These are phyloP conservation scores for Umimayanthus chanpuru DNA, from an alignment of 92 coral and sea anemone genomes.

Conservation along the genomic window DNA sequence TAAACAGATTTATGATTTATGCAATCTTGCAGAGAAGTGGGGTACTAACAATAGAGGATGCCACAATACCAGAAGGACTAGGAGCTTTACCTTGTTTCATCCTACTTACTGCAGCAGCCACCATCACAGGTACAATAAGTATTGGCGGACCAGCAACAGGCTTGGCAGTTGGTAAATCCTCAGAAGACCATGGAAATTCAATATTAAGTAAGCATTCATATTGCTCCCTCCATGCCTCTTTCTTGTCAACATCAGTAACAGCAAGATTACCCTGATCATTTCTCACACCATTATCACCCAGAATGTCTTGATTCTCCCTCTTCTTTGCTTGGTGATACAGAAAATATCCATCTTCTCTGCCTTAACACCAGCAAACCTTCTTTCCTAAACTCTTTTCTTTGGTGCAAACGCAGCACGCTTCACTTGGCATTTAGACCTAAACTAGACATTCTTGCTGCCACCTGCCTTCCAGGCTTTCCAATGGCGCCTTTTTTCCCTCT, in stretches of 20 bases:
- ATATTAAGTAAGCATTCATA: no score
- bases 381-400: conserved; percentile 40
- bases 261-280: not conserved
- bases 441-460: conserved; percentile 39
- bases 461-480: conserved; percentile 49
- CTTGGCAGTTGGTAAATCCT: no score
- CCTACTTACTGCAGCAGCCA: conserved; percentile 28
- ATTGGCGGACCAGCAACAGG: conserved; percentile 21
- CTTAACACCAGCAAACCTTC: conserved; percentile 1
- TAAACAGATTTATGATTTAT: conserved; percentile 31
- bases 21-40: not conserved
- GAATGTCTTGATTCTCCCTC: conserved; percentile 27
- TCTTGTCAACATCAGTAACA: not conserved
- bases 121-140: conserved; percentile 31
- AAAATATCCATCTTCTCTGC: conserved; percentile 11
- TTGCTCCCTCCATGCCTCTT: no score
- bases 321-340: conserved; percentile 38
- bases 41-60: conserved; percentile 13
- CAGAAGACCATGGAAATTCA: no score
- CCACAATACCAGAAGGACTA: conserved; percentile 51
- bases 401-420: conserved; percentile 28
- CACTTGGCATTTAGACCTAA: conserved; percentile 29
- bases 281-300: conserved; percentile 42
- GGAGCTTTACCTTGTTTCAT: conserved; percentile 49
- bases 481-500: conserved; percentile 32